Conservation (phyloP, 2,113 vertebrate species). For the Siphamia tubifer region DNA sequence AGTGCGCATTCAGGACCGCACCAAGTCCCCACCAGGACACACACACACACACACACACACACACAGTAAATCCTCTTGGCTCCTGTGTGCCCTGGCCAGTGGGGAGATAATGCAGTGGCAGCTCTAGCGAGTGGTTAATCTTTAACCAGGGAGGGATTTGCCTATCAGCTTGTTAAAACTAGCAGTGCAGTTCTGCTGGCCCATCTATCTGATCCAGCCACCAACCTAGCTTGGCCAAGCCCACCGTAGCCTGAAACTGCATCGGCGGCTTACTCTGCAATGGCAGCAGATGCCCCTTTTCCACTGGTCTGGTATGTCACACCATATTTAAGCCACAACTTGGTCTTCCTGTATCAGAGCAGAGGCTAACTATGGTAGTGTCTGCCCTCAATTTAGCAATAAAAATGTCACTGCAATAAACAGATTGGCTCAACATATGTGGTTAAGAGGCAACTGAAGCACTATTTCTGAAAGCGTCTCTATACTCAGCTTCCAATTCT, state of each 20-base stretch:
- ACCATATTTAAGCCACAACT: conserved; percentile 7
- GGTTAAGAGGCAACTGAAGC: conserved; percentile 4
- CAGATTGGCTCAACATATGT: conserved; percentile 25
- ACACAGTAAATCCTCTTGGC: conserved; percentile 76
- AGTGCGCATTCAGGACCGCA: too few species aligned
- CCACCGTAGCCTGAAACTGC: conserved; percentile 2
- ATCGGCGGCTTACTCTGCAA: background rate
- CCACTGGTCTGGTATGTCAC: background rate
- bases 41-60: background rate
- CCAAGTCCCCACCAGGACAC: too few species aligned
- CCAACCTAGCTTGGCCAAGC: conserved; percentile 34
- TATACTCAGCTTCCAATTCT: conserved; percentile 13
- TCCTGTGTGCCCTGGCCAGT: conserved; percentile 71
- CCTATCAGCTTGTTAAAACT: conserved; percentile 83
- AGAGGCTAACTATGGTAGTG: conserved; percentile 20
- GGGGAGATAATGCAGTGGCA: conserved; percentile 75
- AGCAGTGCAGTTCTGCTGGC: conserved; percentile 53
- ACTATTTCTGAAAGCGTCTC: background rate
- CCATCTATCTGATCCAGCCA: conserved; percentile 69
- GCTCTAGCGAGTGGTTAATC: conserved; percentile 76
- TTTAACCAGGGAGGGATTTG: conserved; percentile 84
- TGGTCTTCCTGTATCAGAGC: conserved; percentile 11
- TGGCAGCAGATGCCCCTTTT: conserved; percentile 12
- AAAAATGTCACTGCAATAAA: conserved; percentile 45
- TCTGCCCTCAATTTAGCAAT: conserved; percentile 43